These are phyloP conservation scores for Thymelicus lineola DNA, from an alignment of 2,888 invertebrate genomes.

Conservation along the genomic window DNA sequence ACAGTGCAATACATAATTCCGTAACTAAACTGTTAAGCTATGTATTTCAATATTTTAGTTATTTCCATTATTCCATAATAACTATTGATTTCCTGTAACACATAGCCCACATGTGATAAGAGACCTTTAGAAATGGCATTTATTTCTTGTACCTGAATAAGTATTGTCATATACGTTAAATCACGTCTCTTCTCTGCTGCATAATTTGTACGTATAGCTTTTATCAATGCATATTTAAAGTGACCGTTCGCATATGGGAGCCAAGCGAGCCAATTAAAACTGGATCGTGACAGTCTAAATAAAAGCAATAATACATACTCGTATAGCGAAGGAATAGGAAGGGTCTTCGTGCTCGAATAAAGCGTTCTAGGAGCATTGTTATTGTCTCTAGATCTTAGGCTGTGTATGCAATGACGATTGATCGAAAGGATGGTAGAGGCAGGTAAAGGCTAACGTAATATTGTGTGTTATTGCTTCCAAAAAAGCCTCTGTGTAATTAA, in stretches of 20 bases:
- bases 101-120: too few species aligned
- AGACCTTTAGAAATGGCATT: too few species aligned
- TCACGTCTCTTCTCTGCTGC: slow-evolving; percentile 7
- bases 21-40: too few species aligned
- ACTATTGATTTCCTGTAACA: too few species aligned
- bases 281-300: slow-evolving; percentile 42
- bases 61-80: too few species aligned
- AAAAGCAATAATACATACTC: slow-evolving; percentile 36
- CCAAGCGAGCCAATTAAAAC: slow-evolving; percentile 37
- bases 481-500: too few species aligned
- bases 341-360: slow-evolving; percentile 46
- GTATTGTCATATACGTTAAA: slow-evolving; percentile 2
- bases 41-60: too few species aligned
- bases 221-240: slow-evolving; percentile 37
- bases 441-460: too few species aligned
- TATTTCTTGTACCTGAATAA: not conserved
- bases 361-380: slow-evolving; percentile 52
- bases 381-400: slow-evolving; percentile 42
- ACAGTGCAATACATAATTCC: too few species aligned
- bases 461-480: too few species aligned
- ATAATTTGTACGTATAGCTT: slow-evolving; percentile 27
- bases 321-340: slow-evolving; percentile 47
- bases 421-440: not conserved
- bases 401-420: slow-evolving; percentile 9
- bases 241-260: slow-evolving; percentile 37